Conservation (phyloP, 1,140 invertebrate species). For the Drosophila sp. region DNA sequence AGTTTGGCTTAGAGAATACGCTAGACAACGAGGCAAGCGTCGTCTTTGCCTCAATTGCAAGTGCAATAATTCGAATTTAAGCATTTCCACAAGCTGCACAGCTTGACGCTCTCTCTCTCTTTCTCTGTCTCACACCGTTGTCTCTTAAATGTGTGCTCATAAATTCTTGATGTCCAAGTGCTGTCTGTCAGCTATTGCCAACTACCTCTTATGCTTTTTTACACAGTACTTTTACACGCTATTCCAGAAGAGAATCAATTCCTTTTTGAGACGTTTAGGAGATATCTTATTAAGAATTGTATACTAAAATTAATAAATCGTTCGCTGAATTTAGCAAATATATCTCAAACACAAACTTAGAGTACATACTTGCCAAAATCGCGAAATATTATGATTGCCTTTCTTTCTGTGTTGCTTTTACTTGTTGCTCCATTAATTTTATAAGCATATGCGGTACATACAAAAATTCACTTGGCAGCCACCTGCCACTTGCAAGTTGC, state of each 20-base stretch:
- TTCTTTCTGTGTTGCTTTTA: background rate
- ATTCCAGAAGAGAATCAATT: too few relatives aligned
- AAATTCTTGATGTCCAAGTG: slow-evolving; percentile 41
- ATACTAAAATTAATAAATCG: too few relatives aligned
- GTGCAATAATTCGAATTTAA: slow-evolving; percentile 80
- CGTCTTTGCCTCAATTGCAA: slow-evolving; percentile 31
- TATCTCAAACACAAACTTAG: too few relatives aligned
- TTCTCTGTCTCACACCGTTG: background rate
- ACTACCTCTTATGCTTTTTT: background rate
- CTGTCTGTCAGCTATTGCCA: slow-evolving; percentile 10
- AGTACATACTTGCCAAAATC: too few relatives aligned
- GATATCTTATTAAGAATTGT: too few relatives aligned
- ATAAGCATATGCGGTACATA: slow-evolving; percentile 12
- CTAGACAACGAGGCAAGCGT: background rate
- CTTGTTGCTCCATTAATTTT: slow-evolving; percentile 7
- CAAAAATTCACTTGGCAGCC: slow-evolving; percentile 12
- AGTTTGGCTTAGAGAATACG: slow-evolving; percentile 28
- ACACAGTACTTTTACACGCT: too few relatives aligned
- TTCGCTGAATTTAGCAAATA: too few relatives aligned
- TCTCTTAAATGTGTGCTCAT: slow-evolving; percentile 17
- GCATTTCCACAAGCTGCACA: slow-evolving; percentile 61
- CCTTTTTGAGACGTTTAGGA: too few relatives aligned
- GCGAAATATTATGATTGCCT: too few relatives aligned
- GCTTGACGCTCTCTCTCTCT: slow-evolving; percentile 24
- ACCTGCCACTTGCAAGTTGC: background rate